phyloP scores from a whole-genome alignment of 2,113 vertebrate genomes.

The Hyla sarda region DNA sequence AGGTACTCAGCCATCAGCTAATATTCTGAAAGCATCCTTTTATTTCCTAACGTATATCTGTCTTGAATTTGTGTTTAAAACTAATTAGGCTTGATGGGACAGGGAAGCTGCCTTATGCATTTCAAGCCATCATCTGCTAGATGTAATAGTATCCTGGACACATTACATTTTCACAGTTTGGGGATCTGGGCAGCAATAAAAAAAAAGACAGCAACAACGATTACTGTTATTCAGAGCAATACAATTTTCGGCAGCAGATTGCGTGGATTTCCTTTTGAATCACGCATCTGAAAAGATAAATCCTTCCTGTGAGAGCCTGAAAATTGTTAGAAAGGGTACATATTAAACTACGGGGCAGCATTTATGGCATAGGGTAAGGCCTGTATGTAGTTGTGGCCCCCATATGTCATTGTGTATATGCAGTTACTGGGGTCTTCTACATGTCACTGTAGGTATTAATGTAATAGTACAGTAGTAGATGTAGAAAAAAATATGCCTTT shows the following conservation, averaged over 20 bases:
- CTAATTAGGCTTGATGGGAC: conserved; percentile 43
- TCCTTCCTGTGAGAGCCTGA: not conserved
- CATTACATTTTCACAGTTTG: conserved; percentile 2
- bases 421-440: too few species aligned
- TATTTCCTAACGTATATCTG: conserved; percentile 1
- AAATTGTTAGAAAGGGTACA: not conserved
- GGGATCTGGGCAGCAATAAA: conserved; percentile 23
- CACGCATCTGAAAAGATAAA: not conserved
- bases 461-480: too few species aligned
- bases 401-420: too few species aligned
- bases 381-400: not conserved
- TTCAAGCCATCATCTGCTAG: conserved; percentile 8
- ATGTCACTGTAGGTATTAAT: too few species aligned
- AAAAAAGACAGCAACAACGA: not conserved
- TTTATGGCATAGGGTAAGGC: not conserved
- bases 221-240: conserved; percentile 16
- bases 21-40: conserved; percentile 30
- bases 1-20: conserved; percentile 41
- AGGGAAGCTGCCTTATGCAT: conserved; percentile 10
- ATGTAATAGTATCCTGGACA: conserved; percentile 15
- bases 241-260: not conserved
- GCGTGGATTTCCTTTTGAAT: not conserved
- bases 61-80: conserved; percentile 38
- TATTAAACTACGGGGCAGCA: too few species aligned
- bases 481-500: too few species aligned